A percentile compares a stretch with the other conserved stretches of the same genome.
Conservation (phyloP, 1,140 invertebrate genomes). For the Dendrolimus punctatus region DNA sequence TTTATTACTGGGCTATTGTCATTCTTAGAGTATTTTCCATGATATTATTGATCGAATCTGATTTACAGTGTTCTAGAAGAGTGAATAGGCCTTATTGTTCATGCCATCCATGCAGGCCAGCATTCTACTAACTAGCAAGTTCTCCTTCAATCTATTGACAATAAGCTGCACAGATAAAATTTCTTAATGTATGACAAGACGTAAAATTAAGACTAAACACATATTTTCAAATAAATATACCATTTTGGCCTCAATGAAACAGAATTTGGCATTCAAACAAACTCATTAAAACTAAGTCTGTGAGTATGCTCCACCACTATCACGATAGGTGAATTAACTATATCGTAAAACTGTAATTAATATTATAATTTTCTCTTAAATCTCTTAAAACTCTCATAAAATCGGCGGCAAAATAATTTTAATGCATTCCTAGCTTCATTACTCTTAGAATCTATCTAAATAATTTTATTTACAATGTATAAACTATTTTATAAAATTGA, state of each 20-base stretch:
- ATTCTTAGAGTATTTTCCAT: too few species aligned
- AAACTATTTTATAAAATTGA: conserved; percentile 49
- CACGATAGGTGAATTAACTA: conserved; percentile 13
- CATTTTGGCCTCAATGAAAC: conserved; percentile 35
- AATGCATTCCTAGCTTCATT: conserved; percentile 60
- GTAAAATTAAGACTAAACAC: not conserved
- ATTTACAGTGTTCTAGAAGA: too few species aligned
- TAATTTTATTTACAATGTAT: conserved; percentile 66
- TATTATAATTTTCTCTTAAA: conserved; percentile 39
- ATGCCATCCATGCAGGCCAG: too few species aligned
- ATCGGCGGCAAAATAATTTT: conserved; percentile 60
- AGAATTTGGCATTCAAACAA: conserved; percentile 41
- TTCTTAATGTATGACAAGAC: too few species aligned
- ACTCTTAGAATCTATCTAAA: conserved; percentile 54
- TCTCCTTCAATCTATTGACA: too few species aligned
- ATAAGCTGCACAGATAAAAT: too few species aligned
- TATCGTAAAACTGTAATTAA: conserved; percentile 33
- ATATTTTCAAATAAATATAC: conserved; percentile 21
- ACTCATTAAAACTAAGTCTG: conserved; percentile 27
- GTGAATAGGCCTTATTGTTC: too few species aligned
- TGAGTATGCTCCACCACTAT: conserved; percentile 42
- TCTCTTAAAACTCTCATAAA: conserved; percentile 38
- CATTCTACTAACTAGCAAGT: too few species aligned
- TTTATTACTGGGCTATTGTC: too few species aligned
- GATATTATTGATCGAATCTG: too few species aligned